phyloP scores from a whole-genome alignment of 2,797 vertebrate genomes.

The Enteromius anoplus region DNA sequence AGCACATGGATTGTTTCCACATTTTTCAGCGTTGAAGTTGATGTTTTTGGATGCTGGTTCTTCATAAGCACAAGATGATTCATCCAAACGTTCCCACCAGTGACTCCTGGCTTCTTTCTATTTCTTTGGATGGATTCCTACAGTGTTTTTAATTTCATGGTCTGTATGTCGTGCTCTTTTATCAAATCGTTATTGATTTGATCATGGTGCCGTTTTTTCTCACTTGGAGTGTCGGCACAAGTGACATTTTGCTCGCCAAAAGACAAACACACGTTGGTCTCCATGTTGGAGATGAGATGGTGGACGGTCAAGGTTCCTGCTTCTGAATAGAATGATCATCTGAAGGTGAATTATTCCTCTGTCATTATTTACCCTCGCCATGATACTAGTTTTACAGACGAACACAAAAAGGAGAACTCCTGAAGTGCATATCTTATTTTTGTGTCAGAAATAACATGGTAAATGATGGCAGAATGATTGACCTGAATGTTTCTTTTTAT shows the following conservation, averaged over 20 bases:
- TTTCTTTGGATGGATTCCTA: slow-evolving; percentile 17
- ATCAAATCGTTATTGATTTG: slow-evolving; percentile 28
- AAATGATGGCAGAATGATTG: neutral
- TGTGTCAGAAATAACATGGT: neutral
- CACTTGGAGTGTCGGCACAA: slow-evolving; percentile 43
- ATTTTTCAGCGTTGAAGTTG: neutral
- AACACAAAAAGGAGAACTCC: neutral
- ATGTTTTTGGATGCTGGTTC: neutral
- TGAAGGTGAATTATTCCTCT: too few species aligned
- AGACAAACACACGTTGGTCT: slow-evolving; percentile 57
- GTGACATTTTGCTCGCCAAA: slow-evolving; percentile 38
- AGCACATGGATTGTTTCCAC: slow-evolving; percentile 3
- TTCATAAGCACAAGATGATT: slow-evolving; percentile 22
- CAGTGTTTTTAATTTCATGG: slow-evolving; percentile 20
- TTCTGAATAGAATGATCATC: too few species aligned
- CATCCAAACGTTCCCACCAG: neutral
- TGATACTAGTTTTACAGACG: neutral
- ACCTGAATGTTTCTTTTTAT: neutral
- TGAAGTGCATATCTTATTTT: neutral
- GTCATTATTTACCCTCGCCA: neutral
- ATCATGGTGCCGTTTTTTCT: slow-evolving; percentile 24
- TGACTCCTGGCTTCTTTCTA: neutral
- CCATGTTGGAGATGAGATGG: slow-evolving; percentile 46
- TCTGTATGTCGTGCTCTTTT: slow-evolving; percentile 11
- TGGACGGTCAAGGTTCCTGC: neutral